Evolutionary conservation across 2,888 invertebrate species (phyloP), one percentile per base, ranked within the genome.

Genomic region (Harpalus rubripes): DNA sequence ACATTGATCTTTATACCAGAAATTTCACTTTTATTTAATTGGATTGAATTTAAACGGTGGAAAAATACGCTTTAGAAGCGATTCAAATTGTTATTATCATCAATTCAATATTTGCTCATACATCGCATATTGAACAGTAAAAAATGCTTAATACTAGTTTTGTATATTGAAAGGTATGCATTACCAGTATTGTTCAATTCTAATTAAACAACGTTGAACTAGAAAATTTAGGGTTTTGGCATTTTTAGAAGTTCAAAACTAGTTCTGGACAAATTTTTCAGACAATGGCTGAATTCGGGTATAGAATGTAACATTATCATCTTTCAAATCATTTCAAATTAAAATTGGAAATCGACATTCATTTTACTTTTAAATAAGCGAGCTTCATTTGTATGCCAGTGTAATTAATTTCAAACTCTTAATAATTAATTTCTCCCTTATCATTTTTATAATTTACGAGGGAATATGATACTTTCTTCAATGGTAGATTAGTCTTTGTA

Each of bases 11-110:
- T 68, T 68, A 68, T 68, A 68, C 68, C 39, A 7, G 68, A 1
- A 68, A 68, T 68, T 68, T 68, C 63, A 68, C 68, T 68, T 68
- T 68, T 68, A 68, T 68, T 63, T 32, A 68, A 68, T 39, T 68
- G n/a, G 39, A 68, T 68, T 68, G 32, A 68, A 68, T 68, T 68
- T 32, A 68, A 39, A 32, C 15, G n/a, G 15, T 68, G 39, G 68
- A 68, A 39, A 68, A 68, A 68, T 68, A 68, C 68, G 65, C n/a
- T 65, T 32, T 12, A 39, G 65, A 10, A 65, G 15, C 39, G 63
- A 63, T 22, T 26, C 26, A 18, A 63, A 63, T 18, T 63, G 68
- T 41, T 68, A 39, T 68, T 68, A 39, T 15, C 39, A 68, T 39
- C 39, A 63, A 63, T 63, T 22, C 22, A 22, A 3, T 22, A 1